Percentiles rank a stretch among this genome's conserved stretches.
Conservation (phyloP, 30 jellyfish, hydroid and myxozoan genomes). For the Aurelia aurita region DNA sequence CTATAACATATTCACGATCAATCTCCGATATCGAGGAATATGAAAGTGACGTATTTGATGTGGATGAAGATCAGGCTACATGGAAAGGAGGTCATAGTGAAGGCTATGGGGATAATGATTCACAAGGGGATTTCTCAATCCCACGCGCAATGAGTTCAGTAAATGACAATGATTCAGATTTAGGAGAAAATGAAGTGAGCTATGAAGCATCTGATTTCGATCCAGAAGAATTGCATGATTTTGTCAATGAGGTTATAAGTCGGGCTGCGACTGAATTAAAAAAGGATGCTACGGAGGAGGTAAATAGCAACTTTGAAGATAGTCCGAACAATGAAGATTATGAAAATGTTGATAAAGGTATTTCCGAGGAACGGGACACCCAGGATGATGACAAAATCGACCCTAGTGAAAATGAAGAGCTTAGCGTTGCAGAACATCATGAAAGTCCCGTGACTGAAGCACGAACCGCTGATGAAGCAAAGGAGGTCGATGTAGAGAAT, state of each 20-base stretch:
- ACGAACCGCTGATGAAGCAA: background rate
- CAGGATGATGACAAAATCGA: conserved; percentile 2
- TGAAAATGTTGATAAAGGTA: background rate
- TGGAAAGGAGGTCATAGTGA: conserved; percentile 13
- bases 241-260: no score
- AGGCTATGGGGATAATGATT: background rate
- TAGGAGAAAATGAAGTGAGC: background rate
- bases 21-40: conserved; percentile 63
- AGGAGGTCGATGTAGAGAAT: background rate
- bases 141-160: conserved; percentile 31
- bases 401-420: background rate
- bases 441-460: background rate
- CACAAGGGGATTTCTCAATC: conserved; percentile 46
- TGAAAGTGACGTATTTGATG: conserved; percentile 56
- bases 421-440: background rate
- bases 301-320: background rate
- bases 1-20: conserved; percentile 53
- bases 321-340: background rate
- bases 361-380: no score
- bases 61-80: background rate
- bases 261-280: no score
- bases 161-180: background rate
- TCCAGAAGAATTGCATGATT: no score
- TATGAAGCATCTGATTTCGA: no score
- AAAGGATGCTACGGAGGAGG: background rate